Conservation (phyloP, 2,888 invertebrate genomes). For the Isotomurus palustris region DNA sequence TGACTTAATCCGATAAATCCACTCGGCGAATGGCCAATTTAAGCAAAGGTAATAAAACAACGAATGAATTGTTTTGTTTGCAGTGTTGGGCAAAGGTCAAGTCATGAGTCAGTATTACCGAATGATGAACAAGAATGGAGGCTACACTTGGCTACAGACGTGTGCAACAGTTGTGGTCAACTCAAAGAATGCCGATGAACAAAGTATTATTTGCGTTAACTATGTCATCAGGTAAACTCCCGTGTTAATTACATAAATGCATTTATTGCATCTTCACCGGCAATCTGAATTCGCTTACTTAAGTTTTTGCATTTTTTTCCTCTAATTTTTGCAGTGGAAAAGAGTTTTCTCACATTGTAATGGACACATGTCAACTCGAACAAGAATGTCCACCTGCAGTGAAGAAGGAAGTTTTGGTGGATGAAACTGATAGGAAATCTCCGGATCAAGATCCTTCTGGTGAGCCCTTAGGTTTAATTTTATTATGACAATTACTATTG, state of each 20-base stretch:
- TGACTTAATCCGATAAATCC: not conserved
- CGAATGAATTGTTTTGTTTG: slow-evolving; percentile 48
- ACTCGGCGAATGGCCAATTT: too few relatives aligned
- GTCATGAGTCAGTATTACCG: slow-evolving; percentile 93
- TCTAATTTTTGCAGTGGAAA: slow-evolving; percentile 77
- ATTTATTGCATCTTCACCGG: too few relatives aligned
- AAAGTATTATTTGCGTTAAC: slow-evolving; percentile 95
- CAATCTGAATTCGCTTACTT: too few relatives aligned
- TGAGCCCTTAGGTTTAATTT: too few relatives aligned
- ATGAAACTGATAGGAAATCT: slow-evolving; percentile 82
- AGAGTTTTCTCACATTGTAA: slow-evolving; percentile 83
- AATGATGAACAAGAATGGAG: slow-evolving; percentile 92
- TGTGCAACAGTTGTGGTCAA: slow-evolving; percentile 95
- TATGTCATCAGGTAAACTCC: slow-evolving; percentile 90
- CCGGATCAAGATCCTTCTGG: slow-evolving; percentile 76
- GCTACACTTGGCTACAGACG: slow-evolving; percentile 94
- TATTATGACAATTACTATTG: slow-evolving; percentile 48
- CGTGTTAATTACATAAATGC: too few relatives aligned
- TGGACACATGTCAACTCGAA: slow-evolving; percentile 91
- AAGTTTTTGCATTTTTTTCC: too few relatives aligned
- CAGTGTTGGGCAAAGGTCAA: slow-evolving; percentile 95
- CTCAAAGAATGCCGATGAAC: slow-evolving; percentile 92
- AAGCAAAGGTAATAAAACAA: not conserved
- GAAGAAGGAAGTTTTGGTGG: slow-evolving; percentile 73
- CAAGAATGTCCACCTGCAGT: slow-evolving; percentile 56